phyloP scores from a whole-genome alignment of 2,797 vertebrate species.

The Phataginus tricuspis region DNA sequence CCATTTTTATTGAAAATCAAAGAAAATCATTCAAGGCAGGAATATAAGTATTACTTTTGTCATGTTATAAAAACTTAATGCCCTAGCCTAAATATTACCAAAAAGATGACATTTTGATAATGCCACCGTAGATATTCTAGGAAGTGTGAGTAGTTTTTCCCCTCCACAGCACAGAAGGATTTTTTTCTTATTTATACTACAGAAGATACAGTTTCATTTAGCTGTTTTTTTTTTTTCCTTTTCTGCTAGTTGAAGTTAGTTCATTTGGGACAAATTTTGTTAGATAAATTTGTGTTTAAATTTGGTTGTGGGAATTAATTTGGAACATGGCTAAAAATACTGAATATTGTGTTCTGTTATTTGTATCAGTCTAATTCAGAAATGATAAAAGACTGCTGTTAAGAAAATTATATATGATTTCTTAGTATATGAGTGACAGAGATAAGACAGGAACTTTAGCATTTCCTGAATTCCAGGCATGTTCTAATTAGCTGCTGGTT shows the following conservation, averaged over 20 bases:
- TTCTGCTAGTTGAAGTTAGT: slow-evolving; percentile 31
- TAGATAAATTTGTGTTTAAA: slow-evolving; percentile 46
- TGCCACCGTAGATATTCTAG: neutral
- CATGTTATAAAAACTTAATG: neutral
- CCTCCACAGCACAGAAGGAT: neutral
- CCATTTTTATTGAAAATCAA: slow-evolving; percentile 37
- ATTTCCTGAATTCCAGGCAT: slow-evolving; percentile 55
- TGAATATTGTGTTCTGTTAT: neutral
- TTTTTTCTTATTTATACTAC: neutral
- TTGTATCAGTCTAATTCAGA: slow-evolving; percentile 56
- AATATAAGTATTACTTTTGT: neutral
- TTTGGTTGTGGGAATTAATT: slow-evolving; percentile 53
- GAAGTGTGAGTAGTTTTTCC: neutral
- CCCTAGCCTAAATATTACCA: neutral
- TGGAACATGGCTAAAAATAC: slow-evolving; percentile 50
- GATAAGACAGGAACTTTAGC: slow-evolving; percentile 57
- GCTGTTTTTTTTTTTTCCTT: neutral
- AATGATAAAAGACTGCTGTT: slow-evolving; percentile 25
- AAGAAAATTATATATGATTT: slow-evolving; percentile 60
- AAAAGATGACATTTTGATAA: slow-evolving; percentile 29
- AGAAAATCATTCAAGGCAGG: slow-evolving; percentile 3
- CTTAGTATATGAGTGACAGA: slow-evolving; percentile 63
- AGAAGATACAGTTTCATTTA: slow-evolving; percentile 5
- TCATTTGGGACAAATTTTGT: slow-evolving; percentile 38
- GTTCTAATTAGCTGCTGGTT: slow-evolving; percentile 6